Evolutionary conservation across 2,888 invertebrate species (phyloP).

Genomic region (Parnassius glacialis): DNA sequence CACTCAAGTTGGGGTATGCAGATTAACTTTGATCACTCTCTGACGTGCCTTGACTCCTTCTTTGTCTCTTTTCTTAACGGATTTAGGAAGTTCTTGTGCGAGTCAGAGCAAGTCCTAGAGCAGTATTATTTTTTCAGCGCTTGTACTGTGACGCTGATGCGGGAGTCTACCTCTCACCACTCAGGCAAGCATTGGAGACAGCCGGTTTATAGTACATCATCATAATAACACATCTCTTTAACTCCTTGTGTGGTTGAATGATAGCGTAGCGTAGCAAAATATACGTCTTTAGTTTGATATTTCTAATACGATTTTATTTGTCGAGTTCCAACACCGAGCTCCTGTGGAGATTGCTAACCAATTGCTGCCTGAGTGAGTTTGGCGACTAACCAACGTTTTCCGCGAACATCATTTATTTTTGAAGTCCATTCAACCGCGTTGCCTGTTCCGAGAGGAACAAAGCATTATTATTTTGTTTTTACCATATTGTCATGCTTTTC

Average conservation of each 20-base stretch:
- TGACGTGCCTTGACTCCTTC: constrained; percentile 63
- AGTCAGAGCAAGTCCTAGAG: constrained; percentile 75
- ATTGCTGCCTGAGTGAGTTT: constrained; percentile 81
- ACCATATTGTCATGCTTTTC: constrained; percentile 70
- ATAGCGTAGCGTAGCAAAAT: constrained; percentile 70
- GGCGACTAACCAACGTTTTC: constrained; percentile 61
- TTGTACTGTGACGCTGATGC: constrained; percentile 86
- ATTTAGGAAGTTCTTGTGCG: constrained; percentile 36
- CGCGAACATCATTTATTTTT: constrained; percentile 73
- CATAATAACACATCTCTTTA: constrained; percentile 71
- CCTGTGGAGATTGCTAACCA: constrained; percentile 73
- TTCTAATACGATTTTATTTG: constrained; percentile 50
- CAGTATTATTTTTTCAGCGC: constrained; percentile 87
- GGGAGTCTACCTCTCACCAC: constrained; percentile 87
- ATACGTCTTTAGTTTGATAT: constrained; percentile 44
- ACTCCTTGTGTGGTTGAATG: constrained; percentile 77
- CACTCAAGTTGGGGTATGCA: constrained; percentile 97
- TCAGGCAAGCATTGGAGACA: constrained; percentile 87
- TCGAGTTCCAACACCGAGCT: constrained; percentile 49
- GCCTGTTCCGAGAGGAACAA: constrained; percentile 38
- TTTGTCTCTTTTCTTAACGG: constrained; percentile 28
- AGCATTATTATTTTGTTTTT: constrained; percentile 46
- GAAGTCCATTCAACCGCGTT: constrained; percentile 69
- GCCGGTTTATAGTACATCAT: constrained; percentile 79
- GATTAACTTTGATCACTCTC: constrained; percentile 59